A percentile compares a stretch with the other conserved stretches of the same genome.
phyloP scores from a whole-genome alignment of 2,888 invertebrate species.

The Pocota personata region DNA sequence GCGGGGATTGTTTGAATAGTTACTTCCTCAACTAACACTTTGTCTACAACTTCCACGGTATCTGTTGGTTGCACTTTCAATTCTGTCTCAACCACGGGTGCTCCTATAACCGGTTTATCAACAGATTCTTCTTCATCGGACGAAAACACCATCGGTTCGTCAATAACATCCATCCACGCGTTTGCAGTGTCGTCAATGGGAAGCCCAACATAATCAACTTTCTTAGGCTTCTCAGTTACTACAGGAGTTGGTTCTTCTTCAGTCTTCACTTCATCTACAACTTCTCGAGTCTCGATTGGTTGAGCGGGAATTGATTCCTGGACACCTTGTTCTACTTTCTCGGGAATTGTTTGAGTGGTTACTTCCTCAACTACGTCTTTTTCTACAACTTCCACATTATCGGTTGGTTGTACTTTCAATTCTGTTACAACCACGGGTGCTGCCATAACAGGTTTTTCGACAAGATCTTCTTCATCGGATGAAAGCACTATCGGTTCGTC shows the following conservation, averaged over 20 bases:
- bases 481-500: conserved; percentile 81
- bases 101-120: conserved; percentile 33
- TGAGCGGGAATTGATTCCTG: too few species aligned
- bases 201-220: conserved; percentile 77
- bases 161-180: conserved; percentile 80
- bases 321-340: too few species aligned
- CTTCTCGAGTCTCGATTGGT: not conserved
- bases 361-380: not conserved
- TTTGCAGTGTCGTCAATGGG: conserved; percentile 78
- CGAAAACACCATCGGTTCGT: conserved; percentile 81
- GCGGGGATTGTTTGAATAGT: not conserved
- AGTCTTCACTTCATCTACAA: not conserved
- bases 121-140: conserved; percentile 78
- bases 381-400: not conserved
- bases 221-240: conserved; percentile 22
- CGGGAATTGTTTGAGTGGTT: not conserved
- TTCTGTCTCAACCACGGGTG: not conserved
- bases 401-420: too few species aligned
- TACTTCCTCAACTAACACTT: not conserved
- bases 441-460: too few species aligned
- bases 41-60: not conserved
- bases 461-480: conserved; percentile 79
- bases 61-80: conserved; percentile 61
- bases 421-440: too few species aligned
- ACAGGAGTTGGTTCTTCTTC: not conserved